phyloP scores from a whole-genome alignment of 2,113 vertebrate species.

The Pseudorasbora parva region DNA sequence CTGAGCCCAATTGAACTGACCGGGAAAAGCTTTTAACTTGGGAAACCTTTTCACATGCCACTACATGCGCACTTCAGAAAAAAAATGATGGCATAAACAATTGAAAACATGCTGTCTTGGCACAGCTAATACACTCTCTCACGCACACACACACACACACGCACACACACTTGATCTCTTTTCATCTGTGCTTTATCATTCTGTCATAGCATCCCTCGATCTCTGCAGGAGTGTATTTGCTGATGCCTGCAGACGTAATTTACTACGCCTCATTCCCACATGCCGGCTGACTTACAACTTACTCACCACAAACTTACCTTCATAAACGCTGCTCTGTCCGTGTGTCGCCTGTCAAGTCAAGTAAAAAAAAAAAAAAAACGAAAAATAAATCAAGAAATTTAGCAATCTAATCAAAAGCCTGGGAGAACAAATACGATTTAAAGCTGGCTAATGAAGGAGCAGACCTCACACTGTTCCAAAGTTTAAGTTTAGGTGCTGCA shows the following conservation, averaged over 20 bases:
- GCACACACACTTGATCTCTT: constrained; percentile 57
- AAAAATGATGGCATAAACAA: constrained; percentile 44
- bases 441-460: too few relatives aligned
- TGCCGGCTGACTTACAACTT: constrained; percentile 38
- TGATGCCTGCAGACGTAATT: constrained; percentile 64
- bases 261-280: constrained; percentile 49
- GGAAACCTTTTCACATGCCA: constrained; percentile 51
- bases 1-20: constrained; percentile 40
- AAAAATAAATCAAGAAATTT: too few relatives aligned
- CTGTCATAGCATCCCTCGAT: constrained; percentile 56
- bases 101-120: constrained; percentile 47
- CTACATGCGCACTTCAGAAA: constrained; percentile 18
- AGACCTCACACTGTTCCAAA: too few relatives aligned
- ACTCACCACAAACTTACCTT: constrained; percentile 37
- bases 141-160: constrained; percentile 25
- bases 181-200: constrained; percentile 63
- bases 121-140: constrained; percentile 38
- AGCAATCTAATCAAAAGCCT: too few relatives aligned
- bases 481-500: too few relatives aligned
- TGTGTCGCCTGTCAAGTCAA: too few relatives aligned
- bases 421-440: too few relatives aligned
- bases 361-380: too few relatives aligned
- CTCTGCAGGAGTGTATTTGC: constrained; percentile 60
- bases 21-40: constrained; percentile 39
- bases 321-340: constrained; percentile 16